Percentiles rank a stretch among this genome's conserved stretches.
Conservation (phyloP, 1,140 invertebrate species). For the Drosophila santomea region DNA sequence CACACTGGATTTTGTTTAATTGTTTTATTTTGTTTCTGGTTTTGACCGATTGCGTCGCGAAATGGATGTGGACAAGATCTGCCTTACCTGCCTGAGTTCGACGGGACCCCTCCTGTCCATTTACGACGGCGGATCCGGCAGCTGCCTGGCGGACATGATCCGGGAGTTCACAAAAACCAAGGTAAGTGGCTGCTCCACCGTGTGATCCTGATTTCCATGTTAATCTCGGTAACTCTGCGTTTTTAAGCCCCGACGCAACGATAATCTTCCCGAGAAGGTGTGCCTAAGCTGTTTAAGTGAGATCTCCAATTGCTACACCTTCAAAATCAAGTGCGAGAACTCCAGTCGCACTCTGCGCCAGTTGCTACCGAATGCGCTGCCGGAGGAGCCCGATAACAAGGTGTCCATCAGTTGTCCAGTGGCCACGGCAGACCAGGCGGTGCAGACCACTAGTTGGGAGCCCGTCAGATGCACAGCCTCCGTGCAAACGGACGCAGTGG, state of each 20-base stretch:
- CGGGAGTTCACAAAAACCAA: slow-evolving; percentile 66
- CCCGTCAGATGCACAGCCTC: slow-evolving; percentile 18
- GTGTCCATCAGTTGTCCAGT: slow-evolving; percentile 5
- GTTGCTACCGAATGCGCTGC: slow-evolving; percentile 66
- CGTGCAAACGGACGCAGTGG: slow-evolving; percentile 44
- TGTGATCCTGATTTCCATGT: neutral
- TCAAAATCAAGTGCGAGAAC: slow-evolving; percentile 80
- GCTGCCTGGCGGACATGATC: slow-evolving; percentile 76
- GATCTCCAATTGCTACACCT: slow-evolving; percentile 77
- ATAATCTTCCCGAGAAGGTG: slow-evolving; percentile 74
- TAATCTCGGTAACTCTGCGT: slow-evolving; percentile 3
- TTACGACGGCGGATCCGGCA: slow-evolving; percentile 61
- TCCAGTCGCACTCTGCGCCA: slow-evolving; percentile 74
- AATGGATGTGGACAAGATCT: slow-evolving; percentile 83
- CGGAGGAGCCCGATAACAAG: slow-evolving; percentile 48
- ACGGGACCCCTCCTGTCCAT: slow-evolving; percentile 72
- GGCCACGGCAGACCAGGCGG: slow-evolving; percentile 35
- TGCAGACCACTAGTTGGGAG: slow-evolving; percentile 39
- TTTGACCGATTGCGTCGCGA: slow-evolving; percentile 18
- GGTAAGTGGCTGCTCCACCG: slow-evolving; percentile 25
- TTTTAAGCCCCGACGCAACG: slow-evolving; percentile 55
- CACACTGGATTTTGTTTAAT: slow-evolving; percentile 17
- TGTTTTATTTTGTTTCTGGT: slow-evolving; percentile 25
- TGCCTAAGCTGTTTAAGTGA: slow-evolving; percentile 77
- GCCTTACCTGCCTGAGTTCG: slow-evolving; percentile 69